Base-by-base conservation (phyloP, 2,797 vertebrate species). In the Peromyscus attwateri region DNA sequence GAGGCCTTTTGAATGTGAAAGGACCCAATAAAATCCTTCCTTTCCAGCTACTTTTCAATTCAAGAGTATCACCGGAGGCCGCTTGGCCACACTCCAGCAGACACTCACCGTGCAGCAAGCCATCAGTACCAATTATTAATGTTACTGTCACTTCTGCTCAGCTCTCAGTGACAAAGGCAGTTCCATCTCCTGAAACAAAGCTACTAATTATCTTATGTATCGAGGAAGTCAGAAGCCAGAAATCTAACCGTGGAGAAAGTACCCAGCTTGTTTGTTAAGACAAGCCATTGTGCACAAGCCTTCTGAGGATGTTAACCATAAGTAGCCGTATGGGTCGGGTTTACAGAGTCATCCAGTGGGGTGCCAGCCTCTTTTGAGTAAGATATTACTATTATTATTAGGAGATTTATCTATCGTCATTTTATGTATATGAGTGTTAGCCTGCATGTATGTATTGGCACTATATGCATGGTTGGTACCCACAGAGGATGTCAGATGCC, bases 141-240 rank as follows among this genome's bases (percentile, higher is more conserved):
- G 68, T 52, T 75, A 82, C 29, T 94, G 25, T 66, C 62, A 49
- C 40, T 84, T 84, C 64, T 89, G 68, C 81, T 17, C 8, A 8
- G 17, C 46, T 85, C 27, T 68, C 77, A 77, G 27, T n/a, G 37
- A 83, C n/a, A 23, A 46, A 82, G 57, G 49, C 31, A 25, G 0
- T 87, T 64, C 89, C 46, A 16, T 80, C 70, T 90, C 84, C 79
- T 87, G 83, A 87, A 94, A 82, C 64, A 75, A 91, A 91, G 62
- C 23, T 71, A 46, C 64, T 52, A 55, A 49, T 92, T 93, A 70
- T 57, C 66, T 60, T 92, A 52, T 29, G 23, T 76, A 43, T 3
- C 37, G 37, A 96, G 49, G n/a, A 96, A 75, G 49, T 87, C 57
- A 57, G 40, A 79, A 57, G 12, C 40, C 27, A 82, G 17, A 93